A percentile compares a stretch with the other conserved stretches of the same genome.
Evolutionary conservation across 2,888 invertebrate genomes (phyloP).

Genomic region (Sinodicranocentrus sp.): DNA sequence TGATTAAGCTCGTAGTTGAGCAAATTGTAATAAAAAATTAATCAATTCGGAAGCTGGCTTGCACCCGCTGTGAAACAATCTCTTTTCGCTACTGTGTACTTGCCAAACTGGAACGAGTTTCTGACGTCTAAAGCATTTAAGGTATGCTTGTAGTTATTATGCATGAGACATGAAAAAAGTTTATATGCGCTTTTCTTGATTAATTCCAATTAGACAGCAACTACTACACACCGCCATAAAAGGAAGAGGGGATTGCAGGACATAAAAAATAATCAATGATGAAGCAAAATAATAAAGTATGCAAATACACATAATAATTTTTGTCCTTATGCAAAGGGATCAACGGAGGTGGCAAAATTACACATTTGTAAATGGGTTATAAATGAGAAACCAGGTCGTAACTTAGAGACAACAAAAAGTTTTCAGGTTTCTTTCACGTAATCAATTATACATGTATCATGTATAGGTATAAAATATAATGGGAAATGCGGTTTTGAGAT

Average conservation of each 20-base stretch:
- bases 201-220: slow-evolving; percentile 36
- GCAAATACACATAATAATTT: slow-evolving; percentile 34
- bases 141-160: too few relatives aligned
- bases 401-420: too few relatives aligned
- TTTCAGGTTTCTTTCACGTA: background rate
- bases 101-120: background rate
- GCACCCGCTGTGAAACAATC: background rate
- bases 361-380: slow-evolving; percentile 18
- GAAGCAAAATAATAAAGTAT: background rate
- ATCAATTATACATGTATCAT: too few relatives aligned
- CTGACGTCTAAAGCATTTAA: background rate
- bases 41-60: background rate
- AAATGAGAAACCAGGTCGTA: slow-evolving; percentile 26
- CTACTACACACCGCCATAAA: slow-evolving; percentile 1
- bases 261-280: background rate
- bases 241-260: background rate
- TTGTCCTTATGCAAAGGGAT: background rate
- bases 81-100: background rate
- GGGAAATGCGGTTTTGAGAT: too few relatives aligned
- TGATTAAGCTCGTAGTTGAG: slow-evolving; percentile 3
- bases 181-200: slow-evolving; percentile 11
- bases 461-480: too few relatives aligned
- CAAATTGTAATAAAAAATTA: slow-evolving; percentile 2
- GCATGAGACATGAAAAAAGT: too few relatives aligned
- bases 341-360: slow-evolving; percentile 43